Evolutionary conservation across 2,113 vertebrate genomes (phyloP), one percentile per base, ranked within the genome.

Genomic region (Crocuta crocuta): DNA sequence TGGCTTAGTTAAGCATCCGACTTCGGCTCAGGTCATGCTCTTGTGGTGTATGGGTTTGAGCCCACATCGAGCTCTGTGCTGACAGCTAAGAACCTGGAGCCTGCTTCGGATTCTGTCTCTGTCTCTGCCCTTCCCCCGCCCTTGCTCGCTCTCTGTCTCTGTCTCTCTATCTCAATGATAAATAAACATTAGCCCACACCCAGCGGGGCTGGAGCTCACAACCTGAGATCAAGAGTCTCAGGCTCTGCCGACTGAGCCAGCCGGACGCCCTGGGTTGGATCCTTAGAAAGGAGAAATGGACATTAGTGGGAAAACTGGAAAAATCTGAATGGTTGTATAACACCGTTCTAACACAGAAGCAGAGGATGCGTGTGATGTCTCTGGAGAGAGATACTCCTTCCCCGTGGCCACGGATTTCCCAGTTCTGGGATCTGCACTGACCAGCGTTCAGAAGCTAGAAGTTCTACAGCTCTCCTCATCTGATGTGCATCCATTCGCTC

Each of bases 21-120:
- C 58, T 61, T 23, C 2, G 0, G 58, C 58, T 61, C 58, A 61
- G 21, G 58, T 61, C 21, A 3, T 0, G 7, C 19, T 61, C 58
- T 61, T 17, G 1, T 7, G 0, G 58, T 61, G 7, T 0, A 17
- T 61, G 21, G 1, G 6, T 61, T 61, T 8, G 0, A 61, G 58
- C 21, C 21, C 58, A 8, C 21, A 7, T 61, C 21, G 21, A 21
- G 58, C 58, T 23, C 58, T 61, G 58, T 23, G 58, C 58, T 61
- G 58, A 61, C 58, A 3, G 21, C 58, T 61, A 7, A 8, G 58
- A 61, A 21, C 58, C 58, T 23, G 58, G 58, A 61, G 58, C 58
- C 58, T 61, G 58, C 21, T 61, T 61, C 21, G 7, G 58, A 61
- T 61, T 58, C 58, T 61, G 58, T 61, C 58, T 61, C 58, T 19